Evolutionary conservation across 1,140 invertebrate genomes (phyloP).

Genomic region (Drosophila lacertosa): DNA sequence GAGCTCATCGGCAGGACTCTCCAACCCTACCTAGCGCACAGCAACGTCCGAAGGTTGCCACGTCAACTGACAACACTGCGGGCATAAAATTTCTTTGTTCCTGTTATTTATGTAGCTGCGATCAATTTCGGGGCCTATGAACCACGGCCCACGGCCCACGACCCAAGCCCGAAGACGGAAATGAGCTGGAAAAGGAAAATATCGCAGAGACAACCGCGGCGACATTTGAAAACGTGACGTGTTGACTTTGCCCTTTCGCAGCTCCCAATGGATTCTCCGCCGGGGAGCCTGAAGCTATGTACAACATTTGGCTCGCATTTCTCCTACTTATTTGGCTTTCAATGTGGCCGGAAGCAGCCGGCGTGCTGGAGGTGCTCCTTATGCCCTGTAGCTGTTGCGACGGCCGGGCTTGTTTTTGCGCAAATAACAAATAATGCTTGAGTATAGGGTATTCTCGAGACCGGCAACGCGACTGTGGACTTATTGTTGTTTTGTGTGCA

Average conservation of each 20-base stretch:
- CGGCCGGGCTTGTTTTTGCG: background rate
- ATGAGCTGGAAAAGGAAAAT: slow-evolving; percentile 67
- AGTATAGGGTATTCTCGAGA: slow-evolving; percentile 4
- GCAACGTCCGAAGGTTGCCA: too few species aligned
- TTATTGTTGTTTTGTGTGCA: slow-evolving; percentile 13
- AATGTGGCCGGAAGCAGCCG: slow-evolving; percentile 17
- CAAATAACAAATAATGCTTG: background rate
- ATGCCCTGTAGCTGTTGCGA: background rate
- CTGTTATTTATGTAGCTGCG: slow-evolving; percentile 25
- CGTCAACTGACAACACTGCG: too few species aligned
- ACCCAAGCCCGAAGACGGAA: slow-evolving; percentile 54
- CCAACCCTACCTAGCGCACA: too few species aligned
- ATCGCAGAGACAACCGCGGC: slow-evolving; percentile 60
- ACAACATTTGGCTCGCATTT: slow-evolving; percentile 37
- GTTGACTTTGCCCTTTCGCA: slow-evolving; percentile 25
- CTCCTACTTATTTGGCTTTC: slow-evolving; percentile 37
- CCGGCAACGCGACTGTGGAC: background rate
- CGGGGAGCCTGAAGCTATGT: slow-evolving; percentile 32
- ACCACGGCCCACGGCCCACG: slow-evolving; percentile 22
- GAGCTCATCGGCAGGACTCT: too few species aligned
- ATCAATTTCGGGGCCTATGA: slow-evolving; percentile 20
- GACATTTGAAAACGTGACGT: slow-evolving; percentile 69
- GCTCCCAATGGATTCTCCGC: background rate
- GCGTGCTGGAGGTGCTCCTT: slow-evolving; percentile 4
- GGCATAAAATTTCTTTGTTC: slow-evolving; percentile 18